These are phyloP conservation scores for Stichopus chloronotus DNA, from an alignment of 35 echinoderm and acorn worm species.

Conservation along the genomic window DNA sequence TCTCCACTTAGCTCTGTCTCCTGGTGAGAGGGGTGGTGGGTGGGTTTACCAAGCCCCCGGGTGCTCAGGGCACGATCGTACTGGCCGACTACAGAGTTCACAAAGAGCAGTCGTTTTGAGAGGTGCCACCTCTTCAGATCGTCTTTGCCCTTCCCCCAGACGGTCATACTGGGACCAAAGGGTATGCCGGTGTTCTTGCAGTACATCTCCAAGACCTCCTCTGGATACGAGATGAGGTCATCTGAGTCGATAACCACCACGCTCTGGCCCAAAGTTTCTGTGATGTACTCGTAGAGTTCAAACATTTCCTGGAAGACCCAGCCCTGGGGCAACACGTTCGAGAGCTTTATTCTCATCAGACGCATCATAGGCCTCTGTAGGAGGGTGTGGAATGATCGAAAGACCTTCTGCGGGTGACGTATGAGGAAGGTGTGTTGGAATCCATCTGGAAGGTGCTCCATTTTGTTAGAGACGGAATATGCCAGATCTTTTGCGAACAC, in stretches of 20 bases:
- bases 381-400: conserved; percentile 50
- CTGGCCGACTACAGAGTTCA: conserved; percentile 84
- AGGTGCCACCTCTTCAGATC: conserved; percentile 76
- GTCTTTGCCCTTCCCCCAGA: conserved; percentile 71
- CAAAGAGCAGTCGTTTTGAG: conserved; percentile 82
- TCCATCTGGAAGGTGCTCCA: conserved; percentile 71
- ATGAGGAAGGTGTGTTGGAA: conserved; percentile 89
- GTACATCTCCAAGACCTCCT: conserved; percentile 71
- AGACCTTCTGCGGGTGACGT: conserved; percentile 69
- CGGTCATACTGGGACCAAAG: conserved; percentile 66
- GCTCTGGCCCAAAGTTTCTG: conserved; percentile 53
- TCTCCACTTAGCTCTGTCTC: conserved; percentile 40
- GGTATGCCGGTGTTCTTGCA: conserved; percentile 72
- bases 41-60: conserved; percentile 51
- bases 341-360: conserved; percentile 18
- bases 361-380: conserved; percentile 45
- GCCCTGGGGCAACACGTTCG: conserved; percentile 38
- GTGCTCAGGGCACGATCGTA: conserved; percentile 82
- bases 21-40: conserved; percentile 17
- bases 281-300: conserved; percentile 66
- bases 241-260: conserved; percentile 81
- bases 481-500: conserved; percentile 82
- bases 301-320: conserved; percentile 71
- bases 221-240: conserved; percentile 74
- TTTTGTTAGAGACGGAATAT: conserved; percentile 56